These are phyloP conservation scores for Rhyacichthys aspro DNA, from an alignment of 2,797 vertebrate genomes.

Conservation along the genomic window DNA sequence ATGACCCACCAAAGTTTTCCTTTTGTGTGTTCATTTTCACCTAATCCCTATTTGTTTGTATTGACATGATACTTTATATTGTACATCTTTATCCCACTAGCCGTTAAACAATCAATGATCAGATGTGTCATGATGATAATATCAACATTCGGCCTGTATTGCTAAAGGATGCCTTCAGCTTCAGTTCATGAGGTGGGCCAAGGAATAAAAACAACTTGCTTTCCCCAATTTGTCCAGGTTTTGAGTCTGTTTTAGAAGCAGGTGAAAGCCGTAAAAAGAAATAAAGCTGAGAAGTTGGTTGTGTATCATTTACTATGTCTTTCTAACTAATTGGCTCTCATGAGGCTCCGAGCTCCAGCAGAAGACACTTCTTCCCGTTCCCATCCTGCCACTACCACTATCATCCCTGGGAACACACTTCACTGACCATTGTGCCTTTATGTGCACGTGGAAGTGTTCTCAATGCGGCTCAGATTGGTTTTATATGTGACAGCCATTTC, in stretches of 20 bases:
- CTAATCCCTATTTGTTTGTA: too few relatives aligned
- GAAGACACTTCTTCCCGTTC: conserved; percentile 40
- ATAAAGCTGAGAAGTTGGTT: conserved; percentile 37
- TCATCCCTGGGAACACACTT: conserved; percentile 25
- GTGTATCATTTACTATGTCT: conserved; percentile 48
- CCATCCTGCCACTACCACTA: conserved; percentile 32
- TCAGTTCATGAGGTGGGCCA: too few relatives aligned
- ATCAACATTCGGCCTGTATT: too few relatives aligned
- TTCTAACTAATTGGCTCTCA: conserved; percentile 62
- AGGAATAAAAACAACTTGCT: conserved; percentile 20
- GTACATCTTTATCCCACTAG: too few relatives aligned
- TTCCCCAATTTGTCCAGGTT: conserved; percentile 24
- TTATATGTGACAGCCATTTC: conserved; percentile 27
- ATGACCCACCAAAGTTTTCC: too few relatives aligned
- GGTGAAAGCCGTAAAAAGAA: conserved; percentile 50
- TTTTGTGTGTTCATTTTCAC: too few relatives aligned
- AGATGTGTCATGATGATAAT: too few relatives aligned
- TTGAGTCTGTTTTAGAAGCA: conserved; percentile 33
- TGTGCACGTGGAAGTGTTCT: conserved; percentile 4
- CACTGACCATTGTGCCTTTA: conserved; percentile 23
- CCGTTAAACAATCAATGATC: too few relatives aligned
- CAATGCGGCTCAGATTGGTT: neutral
- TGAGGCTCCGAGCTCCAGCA: conserved; percentile 36
- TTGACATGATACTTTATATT: too few relatives aligned
- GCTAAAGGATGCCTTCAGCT: too few relatives aligned